Percentiles rank a stretch among this genome's conserved stretches.
Conservation (phyloP, 37 sponge, comb jelly and placozoan genomes). For the Lycopodina hypogea region DNA sequence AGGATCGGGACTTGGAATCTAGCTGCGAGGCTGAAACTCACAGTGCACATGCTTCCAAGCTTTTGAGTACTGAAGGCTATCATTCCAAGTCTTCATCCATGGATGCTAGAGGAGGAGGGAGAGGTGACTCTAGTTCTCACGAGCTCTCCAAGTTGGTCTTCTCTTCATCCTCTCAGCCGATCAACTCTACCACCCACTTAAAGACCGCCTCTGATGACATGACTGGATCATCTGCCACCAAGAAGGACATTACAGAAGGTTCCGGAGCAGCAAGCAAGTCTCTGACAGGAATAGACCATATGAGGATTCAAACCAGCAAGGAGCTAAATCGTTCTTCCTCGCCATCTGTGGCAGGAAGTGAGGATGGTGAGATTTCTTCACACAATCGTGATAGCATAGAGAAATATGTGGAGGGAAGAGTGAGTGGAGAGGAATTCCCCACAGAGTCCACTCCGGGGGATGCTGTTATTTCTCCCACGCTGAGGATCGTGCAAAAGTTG, state of each 20-base stretch:
- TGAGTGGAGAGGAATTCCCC: neutral
- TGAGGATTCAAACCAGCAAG: neutral
- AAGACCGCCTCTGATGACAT: slow-evolving; percentile 14
- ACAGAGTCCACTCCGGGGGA: neutral
- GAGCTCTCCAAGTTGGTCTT: too few species aligned
- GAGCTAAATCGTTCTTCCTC: too few species aligned
- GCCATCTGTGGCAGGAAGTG: neutral
- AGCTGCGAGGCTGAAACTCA: neutral
- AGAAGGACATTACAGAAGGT: neutral
- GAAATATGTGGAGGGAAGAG: neutral
- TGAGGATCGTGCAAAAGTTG: neutral
- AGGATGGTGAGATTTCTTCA: neutral
- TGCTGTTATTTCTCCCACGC: slow-evolving; percentile 6
- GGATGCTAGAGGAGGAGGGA: neutral
- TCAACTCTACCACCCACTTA: neutral
- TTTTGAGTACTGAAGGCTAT: neutral
- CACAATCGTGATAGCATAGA: neutral
- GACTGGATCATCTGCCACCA: neutral
- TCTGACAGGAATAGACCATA: neutral
- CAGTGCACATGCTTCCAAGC: neutral
- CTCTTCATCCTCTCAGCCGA: too few species aligned
- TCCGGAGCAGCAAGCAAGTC: neutral
- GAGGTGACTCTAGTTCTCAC: neutral
- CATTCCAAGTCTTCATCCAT: neutral
- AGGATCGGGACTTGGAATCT: neutral